Base-by-base conservation (phyloP, 2,113 vertebrate genomes). In the Nestor notabilis region DNA sequence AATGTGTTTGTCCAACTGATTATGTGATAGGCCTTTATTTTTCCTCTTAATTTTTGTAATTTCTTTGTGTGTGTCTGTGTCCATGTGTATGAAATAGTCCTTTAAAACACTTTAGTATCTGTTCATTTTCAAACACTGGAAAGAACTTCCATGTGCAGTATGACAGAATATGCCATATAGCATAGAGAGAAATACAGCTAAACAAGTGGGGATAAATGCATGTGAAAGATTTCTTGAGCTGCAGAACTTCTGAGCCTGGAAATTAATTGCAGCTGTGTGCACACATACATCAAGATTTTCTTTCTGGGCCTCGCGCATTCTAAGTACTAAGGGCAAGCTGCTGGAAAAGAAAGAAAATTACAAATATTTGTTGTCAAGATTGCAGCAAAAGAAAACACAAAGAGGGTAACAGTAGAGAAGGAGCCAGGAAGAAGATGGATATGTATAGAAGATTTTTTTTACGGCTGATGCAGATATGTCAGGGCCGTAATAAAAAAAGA, bases 321-420 rank as follows among this genome's bases (percentile, higher is more conserved):
- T 35, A 78, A 43, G n/a, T 47, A 31, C 31, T 87, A 56, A 93
- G 66, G n/a, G 39, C 41, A 76, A 90, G 27, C 17, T 52, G 37
- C 31, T 29, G 21, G 60, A 87, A 94, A 96, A 93, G 37, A 55
- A 89, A 92, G 56, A 88, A 96, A 94, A 89, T 83, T 75, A 37
- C 47, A 83, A 90, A 50, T 90, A 90, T 91, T 93, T 94, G 39
- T 72, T 70, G 56, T 84, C 65, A 72, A 82, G 50, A 64, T 70
- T 94, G 63, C 44, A 84, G 65, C 43, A 90, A 83, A 91, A 31
- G 69, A 86, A 92, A 79, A 87, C 46, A 83, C 79, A 83, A 95
- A 80, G 49, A 87, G 47, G 52, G 63, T 20, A 93, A n/a, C n/a
- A 78, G 23, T 17, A 63, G 53, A 78, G 14, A 83, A 89, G 18